Conservation (phyloP, 2,113 vertebrate genomes). For the Seriola quinqueradiata region DNA sequence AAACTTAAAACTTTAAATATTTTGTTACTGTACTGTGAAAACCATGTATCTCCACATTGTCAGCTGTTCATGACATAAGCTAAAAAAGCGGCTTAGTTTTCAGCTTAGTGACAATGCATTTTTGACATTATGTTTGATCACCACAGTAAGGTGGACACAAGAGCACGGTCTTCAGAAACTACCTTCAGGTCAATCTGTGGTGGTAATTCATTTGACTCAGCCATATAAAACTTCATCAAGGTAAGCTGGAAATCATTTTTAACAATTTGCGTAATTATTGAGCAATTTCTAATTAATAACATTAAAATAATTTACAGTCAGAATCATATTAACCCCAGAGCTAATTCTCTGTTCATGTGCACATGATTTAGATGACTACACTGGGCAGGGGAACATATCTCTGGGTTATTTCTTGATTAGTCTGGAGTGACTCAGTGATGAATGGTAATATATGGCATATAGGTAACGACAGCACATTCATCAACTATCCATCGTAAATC, state of each 20-base stretch:
- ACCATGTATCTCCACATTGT: neutral
- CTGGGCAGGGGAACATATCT: conserved; percentile 23
- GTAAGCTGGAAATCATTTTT: neutral
- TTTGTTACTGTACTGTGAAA: neutral
- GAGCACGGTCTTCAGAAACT: neutral
- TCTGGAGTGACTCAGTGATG: conserved; percentile 47
- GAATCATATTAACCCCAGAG: conserved; percentile 41
- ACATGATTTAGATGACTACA: conserved; percentile 53
- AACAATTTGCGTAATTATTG: conserved; percentile 27
- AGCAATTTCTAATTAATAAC: conserved; percentile 21
- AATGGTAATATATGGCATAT: conserved; percentile 32
- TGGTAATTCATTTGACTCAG: neutral
- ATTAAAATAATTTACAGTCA: conserved; percentile 44
- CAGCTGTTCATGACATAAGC: neutral
- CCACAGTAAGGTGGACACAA: neutral
- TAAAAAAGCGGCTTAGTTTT: neutral
- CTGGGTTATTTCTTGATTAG: conserved; percentile 62
- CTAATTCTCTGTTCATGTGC: conserved; percentile 30
- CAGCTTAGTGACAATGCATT: neutral
- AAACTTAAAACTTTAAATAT: neutral
- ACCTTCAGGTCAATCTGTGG: neutral
- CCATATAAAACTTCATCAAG: neutral
- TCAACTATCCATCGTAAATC: conserved; percentile 53
- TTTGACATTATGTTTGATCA: neutral
- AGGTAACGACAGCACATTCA: conserved; percentile 38